Percentiles rank a stretch among this genome's conserved stretches.
Conservation (phyloP, 2,113 vertebrate species). For the Illadopsis cleaveri region DNA sequence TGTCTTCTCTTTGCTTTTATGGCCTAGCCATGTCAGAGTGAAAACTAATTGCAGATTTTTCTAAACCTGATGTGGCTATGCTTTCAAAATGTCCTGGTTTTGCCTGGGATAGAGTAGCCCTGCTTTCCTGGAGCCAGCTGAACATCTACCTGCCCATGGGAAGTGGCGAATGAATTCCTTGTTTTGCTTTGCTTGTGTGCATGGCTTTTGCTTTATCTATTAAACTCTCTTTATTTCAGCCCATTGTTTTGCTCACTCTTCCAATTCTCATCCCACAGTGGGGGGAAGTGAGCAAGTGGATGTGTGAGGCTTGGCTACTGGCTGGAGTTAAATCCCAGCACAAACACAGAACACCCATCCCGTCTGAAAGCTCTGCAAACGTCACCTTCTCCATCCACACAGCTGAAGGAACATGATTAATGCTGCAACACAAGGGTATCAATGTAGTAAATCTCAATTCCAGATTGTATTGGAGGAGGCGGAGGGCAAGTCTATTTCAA, state of each 20-base stretch:
- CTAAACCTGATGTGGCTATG: neutral
- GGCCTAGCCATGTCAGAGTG: neutral
- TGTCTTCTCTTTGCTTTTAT: neutral
- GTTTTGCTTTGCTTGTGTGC: neutral
- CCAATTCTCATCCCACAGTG: neutral
- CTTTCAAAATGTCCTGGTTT: neutral
- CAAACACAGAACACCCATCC: neutral
- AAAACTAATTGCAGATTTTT: neutral
- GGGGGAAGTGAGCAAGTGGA: rapidly evolving
- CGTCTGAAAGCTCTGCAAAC: neutral
- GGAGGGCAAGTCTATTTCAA: neutral
- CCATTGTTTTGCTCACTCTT: neutral
- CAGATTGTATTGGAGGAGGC: neutral
- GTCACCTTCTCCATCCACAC: neutral
- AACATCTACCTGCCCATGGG: too few relatives aligned
- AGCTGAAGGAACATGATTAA: neutral
- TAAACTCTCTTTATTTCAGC: neutral
- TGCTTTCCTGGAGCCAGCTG: neutral
- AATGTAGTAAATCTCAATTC: neutral
- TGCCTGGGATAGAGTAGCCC: neutral
- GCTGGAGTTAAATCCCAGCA: neutral
- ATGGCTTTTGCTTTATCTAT: neutral
- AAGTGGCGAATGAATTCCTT: neutral
- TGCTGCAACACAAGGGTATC: neutral
- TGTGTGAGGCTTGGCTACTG: neutral